Percentiles rank a stretch among this genome's conserved stretches.
Conservation (phyloP, 2,797 vertebrate genomes). For the Lophotriccus pileatus region DNA sequence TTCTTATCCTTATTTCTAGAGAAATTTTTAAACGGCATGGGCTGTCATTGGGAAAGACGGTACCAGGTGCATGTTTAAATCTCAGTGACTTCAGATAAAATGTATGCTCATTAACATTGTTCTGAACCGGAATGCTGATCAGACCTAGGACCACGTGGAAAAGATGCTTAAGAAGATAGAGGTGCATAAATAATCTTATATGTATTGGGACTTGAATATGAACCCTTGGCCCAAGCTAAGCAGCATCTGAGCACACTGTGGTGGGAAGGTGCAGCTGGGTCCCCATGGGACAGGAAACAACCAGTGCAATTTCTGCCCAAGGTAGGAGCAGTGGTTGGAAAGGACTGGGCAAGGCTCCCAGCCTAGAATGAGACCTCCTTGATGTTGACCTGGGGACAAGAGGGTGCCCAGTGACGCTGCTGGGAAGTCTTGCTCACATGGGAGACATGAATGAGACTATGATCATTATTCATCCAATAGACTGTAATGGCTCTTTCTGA, state of each 20-base stretch:
- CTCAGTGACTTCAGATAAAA: neutral
- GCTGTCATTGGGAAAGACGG: neutral
- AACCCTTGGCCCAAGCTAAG: neutral
- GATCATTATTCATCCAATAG: conserved; percentile 21
- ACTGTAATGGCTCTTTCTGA: neutral
- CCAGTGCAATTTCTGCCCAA: neutral
- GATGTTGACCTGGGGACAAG: neutral
- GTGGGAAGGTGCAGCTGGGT: neutral
- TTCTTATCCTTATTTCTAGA: neutral
- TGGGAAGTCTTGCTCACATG: neutral
- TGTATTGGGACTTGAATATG: neutral
- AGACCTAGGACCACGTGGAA: fast-evolving
- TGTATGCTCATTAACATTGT: neutral
- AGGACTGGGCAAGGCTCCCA: neutral
- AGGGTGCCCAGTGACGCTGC: neutral
- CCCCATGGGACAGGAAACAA: neutral
- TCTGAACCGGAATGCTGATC: neutral
- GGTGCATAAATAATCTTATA: neutral
- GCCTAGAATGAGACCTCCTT: neutral
- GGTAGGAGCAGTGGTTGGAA: neutral
- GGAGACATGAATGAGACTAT: neutral
- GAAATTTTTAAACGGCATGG: neutral
- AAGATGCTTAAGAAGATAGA: neutral
- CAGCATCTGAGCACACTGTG: fast-evolving
- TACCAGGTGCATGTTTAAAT: neutral